phyloP scores from a whole-genome alignment of 2,888 invertebrate genomes.

The Capitulum mitella region DNA sequence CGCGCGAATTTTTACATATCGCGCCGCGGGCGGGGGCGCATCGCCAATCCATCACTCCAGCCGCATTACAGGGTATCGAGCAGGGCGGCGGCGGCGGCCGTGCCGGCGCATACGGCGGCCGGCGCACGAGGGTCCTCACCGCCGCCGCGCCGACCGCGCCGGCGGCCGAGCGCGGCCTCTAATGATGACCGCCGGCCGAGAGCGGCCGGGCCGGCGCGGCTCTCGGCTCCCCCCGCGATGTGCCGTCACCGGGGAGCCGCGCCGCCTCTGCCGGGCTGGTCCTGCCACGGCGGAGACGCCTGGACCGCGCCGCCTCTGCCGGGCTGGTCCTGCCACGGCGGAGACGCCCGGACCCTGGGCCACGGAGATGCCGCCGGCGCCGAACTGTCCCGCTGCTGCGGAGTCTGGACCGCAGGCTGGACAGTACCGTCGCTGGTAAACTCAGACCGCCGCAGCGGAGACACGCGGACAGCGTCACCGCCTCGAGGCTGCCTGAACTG shows the following conservation, averaged over 20 bases:
- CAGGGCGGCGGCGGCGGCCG: slow-evolving; percentile 8
- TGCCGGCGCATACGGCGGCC: not conserved
- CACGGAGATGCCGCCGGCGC: no score
- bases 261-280: no score
- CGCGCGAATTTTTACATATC: not conserved
- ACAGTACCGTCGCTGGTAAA: no score
- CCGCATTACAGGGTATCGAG: slow-evolving; percentile 5
- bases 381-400: no score
- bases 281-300: no score
- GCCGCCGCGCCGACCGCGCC: not conserved
- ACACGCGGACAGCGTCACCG: no score
- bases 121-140: not conserved
- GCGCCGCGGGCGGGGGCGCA: not conserved
- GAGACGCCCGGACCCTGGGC: no score
- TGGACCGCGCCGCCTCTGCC: no score
- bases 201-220: not conserved
- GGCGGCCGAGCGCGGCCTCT: not conserved
- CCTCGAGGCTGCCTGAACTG: no score
- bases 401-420: no score
- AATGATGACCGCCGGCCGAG: not conserved
- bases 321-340: no score
- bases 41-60: not conserved
- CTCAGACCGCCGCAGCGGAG: no score
- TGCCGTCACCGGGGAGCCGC: not conserved
- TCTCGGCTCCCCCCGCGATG: not conserved